A percentile compares a stretch with the other conserved stretches of the same genome.
These are phyloP conservation scores for Cherax quadricarinatus DNA, from an alignment of 1,140 invertebrate species.

Conservation along the genomic window DNA sequence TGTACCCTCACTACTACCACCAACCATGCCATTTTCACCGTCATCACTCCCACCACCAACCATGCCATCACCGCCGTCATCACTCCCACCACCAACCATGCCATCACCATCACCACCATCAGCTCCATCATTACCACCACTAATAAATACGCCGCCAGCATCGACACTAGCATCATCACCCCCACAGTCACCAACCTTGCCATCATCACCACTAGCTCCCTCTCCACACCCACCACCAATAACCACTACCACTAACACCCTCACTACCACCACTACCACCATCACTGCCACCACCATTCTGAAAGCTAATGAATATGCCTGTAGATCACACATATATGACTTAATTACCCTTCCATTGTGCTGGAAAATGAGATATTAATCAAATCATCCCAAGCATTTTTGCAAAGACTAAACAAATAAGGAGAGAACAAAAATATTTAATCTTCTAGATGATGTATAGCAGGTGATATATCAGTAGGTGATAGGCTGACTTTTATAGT, in stretches of 20 bases:
- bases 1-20: too few species aligned
- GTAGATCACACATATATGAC: not conserved
- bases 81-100: too few species aligned
- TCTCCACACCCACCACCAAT: not conserved
- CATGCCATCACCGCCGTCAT: too few species aligned
- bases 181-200: not conserved
- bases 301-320: not conserved
- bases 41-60: too few species aligned
- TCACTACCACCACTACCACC: conserved; percentile 1
- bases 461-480: not conserved
- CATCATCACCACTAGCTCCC: too few species aligned
- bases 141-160: too few species aligned
- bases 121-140: too few species aligned
- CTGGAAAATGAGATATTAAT: conserved; percentile 7
- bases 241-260: not conserved
- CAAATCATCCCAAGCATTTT: not conserved
- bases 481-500: not conserved
- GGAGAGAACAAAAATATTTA: not conserved
- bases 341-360: conserved; percentile 9
- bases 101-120: too few species aligned
- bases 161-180: not conserved
- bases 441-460: not conserved
- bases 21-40: too few species aligned
- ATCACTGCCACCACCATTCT: not conserved
- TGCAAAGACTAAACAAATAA: not conserved